Base-by-base conservation (phyloP, 2,797 vertebrate species). In the Crocidura indochinensis region DNA sequence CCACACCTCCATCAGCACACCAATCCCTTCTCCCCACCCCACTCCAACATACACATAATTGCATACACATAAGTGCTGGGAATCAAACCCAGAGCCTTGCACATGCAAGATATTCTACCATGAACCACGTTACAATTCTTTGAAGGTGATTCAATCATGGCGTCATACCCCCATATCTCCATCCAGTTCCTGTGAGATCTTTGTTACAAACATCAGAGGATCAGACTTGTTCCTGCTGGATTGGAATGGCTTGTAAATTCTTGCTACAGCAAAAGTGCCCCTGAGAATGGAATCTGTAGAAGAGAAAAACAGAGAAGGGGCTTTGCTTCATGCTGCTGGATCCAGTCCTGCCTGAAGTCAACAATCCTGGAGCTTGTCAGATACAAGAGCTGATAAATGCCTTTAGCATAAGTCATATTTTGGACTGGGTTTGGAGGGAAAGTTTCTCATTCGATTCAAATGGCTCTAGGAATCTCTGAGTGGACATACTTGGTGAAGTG, bases 341-440 rank as follows among this genome's bases (percentile, higher is more conserved):
- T 74, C 85, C 67, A 4, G 84, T 95, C 73, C 49, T 64, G 62
- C 3, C 65, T 90, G 44, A 89, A 68, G 27, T 9, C 44, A 65
- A 2, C 9, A 3, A 20, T n/a, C 56, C 17, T 12, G 26, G 65
- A 60, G 10, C 76, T 72, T 51, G 0, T 92, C 53, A 51, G 14
- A 72, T 76, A 71, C 1, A 0, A 38, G 92, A 94, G 51, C 8
- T 92, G 76, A 68, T 67, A 38, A 84, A 60, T 10, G 15, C 20
- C 47, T 88, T 74, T 51, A 71, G 51, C n/a, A 6, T 51, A 44
- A 31, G 29, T 62, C 38, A 4, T 74, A 31, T 84, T 69, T 51
- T 19, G 24, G 75, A 47, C 24, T 51, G 44, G 26, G 49, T 10
- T 80, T 75, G 90, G 27, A 67, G 24, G n/a, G 10, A 15, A 87